phyloP scores from a whole-genome alignment of 2,888 invertebrate genomes.

The Adineta ricciae region DNA sequence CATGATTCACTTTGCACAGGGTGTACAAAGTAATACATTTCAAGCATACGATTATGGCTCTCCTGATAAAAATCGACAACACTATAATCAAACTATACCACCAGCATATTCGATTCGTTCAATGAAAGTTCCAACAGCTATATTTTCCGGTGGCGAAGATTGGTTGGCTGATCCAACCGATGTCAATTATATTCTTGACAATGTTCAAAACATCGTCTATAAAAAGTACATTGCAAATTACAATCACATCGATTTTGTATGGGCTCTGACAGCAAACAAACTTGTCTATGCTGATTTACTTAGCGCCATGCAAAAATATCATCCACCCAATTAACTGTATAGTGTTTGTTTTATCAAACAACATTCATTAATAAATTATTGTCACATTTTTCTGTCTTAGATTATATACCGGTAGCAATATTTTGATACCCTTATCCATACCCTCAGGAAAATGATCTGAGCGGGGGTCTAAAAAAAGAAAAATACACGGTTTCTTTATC shows the following conservation, averaged over 20 bases:
- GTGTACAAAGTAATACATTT: slow-evolving; percentile 51
- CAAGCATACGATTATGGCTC: slow-evolving; percentile 64
- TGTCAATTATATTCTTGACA: slow-evolving; percentile 36
- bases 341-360: neutral
- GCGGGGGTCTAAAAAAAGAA: too few species aligned
- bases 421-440: too few species aligned
- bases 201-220: slow-evolving; percentile 37
- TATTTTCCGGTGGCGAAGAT: slow-evolving; percentile 64
- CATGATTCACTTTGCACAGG: slow-evolving; percentile 49
- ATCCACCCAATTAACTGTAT: neutral
- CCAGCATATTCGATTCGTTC: slow-evolving; percentile 43
- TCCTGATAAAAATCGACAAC: slow-evolving; percentile 39
- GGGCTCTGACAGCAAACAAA: slow-evolving; percentile 48
- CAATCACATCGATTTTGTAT: slow-evolving; percentile 52
- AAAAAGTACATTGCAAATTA: slow-evolving; percentile 39
- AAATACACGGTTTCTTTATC: too few species aligned
- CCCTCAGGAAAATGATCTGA: too few species aligned
- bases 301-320: neutral
- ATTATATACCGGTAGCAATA: too few species aligned
- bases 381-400: too few species aligned
- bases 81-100: slow-evolving; percentile 46
- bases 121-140: slow-evolving; percentile 51
- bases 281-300: slow-evolving; percentile 41
- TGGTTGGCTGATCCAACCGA: slow-evolving; percentile 59
- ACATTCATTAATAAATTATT: too few species aligned